Evolutionary conservation across 2,888 invertebrate species (phyloP), one percentile per base, ranked within the genome.

Genomic region (Oligia fasciuncula): DNA sequence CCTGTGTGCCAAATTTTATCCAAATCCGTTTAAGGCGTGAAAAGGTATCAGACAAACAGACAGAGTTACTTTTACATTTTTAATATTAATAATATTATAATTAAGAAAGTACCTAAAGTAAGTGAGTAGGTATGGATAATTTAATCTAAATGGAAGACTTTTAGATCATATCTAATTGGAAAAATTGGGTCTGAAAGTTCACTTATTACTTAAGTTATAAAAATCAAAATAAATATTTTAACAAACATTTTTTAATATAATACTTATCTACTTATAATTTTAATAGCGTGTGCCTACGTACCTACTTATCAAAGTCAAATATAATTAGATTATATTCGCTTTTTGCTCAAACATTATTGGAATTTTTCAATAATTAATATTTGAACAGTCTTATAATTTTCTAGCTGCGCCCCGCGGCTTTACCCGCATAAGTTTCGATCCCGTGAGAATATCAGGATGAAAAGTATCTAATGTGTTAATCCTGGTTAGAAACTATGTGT

Each of bases 251-350:
- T 19, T 51, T 40, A 40, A 54, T 19, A n/a, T 6, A 40, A 54
- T 19, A n/a, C 4, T 57, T 29, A 23, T 35, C 1, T 40, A 73
- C 40, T 73, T 19, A 57, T 54, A 70, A 62, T 62, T 66, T 83
- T 71, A 71, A 72, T 40, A 73, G n/a, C 29, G 29, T 29, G 11
- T 65, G 4, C 2, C 14, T 57, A 40, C n/a, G 43, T 14, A 73
- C 73, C 79, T 62, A 4, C 73, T 83, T 62, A 4, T 6, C 46
- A 81, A 84, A 81, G 75, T 81, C 67, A 77, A 54, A 81, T 2
- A 0, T 76, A 74, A 81, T 81, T 85, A 29, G 46, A 76, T 78
- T 78, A 66, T 17, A 57, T 65, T 83, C 14, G 63, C 19, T 43
- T 65, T 69, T 43, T 0, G 11, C 11, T 51, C 9, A 29, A 54